Evolutionary conservation across 2,888 invertebrate genomes (phyloP).

Genomic region (Ellobium chinense): DNA sequence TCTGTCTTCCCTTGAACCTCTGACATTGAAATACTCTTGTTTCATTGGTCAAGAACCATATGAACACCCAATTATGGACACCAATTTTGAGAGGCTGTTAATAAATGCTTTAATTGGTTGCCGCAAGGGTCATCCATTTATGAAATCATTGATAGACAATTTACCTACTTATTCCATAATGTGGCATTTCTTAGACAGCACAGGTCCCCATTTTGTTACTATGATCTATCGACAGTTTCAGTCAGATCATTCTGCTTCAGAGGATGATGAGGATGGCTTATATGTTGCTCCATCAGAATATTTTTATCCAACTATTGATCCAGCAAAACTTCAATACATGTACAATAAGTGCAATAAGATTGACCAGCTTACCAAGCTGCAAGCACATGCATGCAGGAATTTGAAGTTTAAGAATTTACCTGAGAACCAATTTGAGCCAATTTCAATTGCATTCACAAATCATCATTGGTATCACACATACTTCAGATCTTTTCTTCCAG

Average conservation of each 20-base stretch:
- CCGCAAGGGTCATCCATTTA: conserved; percentile 69
- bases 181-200: conserved; percentile 72
- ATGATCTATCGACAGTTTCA: conserved; percentile 59
- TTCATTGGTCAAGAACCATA: conserved; percentile 72
- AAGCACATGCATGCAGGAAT: conserved; percentile 64
- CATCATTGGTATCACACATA: conserved; percentile 75
- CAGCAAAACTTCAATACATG: conserved; percentile 66
- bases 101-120: conserved; percentile 74
- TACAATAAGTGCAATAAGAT: conserved; percentile 61
- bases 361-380: conserved; percentile 57
- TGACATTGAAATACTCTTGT: conserved; percentile 65
- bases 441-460: conserved; percentile 61
- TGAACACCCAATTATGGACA: conserved; percentile 70
- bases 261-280: conserved; percentile 55
- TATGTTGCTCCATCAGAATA: conserved; percentile 71
- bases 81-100: conserved; percentile 68
- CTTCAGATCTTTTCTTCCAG: conserved; percentile 45
- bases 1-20: conserved; percentile 66
- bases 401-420: conserved; percentile 58
- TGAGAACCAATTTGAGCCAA: conserved; percentile 52
- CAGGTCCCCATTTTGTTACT: conserved; percentile 72
- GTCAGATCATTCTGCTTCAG: background rate
- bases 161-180: conserved; percentile 65
- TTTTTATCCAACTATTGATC: conserved; percentile 72
- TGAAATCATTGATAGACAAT: conserved; percentile 66